These are phyloP conservation scores for Nomada ruficornis DNA, from an alignment of 2,888 invertebrate genomes.

Conservation along the genomic window DNA sequence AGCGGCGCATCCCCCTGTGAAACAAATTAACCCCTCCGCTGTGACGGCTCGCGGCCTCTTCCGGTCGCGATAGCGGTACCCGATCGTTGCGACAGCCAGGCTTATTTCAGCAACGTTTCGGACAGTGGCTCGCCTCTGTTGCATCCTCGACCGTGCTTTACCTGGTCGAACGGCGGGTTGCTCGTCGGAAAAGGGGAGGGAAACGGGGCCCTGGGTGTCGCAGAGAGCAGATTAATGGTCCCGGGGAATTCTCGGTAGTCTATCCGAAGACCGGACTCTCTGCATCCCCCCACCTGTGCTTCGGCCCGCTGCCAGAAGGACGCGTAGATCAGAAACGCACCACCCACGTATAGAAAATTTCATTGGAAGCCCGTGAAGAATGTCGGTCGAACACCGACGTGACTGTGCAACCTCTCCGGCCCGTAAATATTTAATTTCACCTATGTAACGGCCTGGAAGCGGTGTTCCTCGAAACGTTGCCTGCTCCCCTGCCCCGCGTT, in stretches of 20 bases:
- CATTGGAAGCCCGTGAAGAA: conserved; percentile 30
- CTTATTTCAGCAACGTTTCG: conserved; percentile 67
- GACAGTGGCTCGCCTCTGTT: conserved; percentile 71
- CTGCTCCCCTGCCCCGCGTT: no score
- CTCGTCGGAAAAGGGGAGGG: conserved; percentile 49
- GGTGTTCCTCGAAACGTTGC: no score
- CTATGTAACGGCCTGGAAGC: no score
- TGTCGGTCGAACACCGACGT: background rate
- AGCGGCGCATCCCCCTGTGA: conserved; percentile 22
- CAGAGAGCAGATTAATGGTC: conserved; percentile 83
- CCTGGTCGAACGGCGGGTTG: conserved; percentile 58
- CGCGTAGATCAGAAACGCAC: conserved; percentile 64
- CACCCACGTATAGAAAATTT: conserved; percentile 62
- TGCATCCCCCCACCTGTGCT: conserved; percentile 13
- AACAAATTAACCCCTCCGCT: conserved; percentile 28
- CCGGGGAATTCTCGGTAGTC: conserved; percentile 81
- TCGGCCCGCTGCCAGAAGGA: conserved; percentile 59
- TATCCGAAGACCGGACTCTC: conserved; percentile 64
- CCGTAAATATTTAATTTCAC: background rate
- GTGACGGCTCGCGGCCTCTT: conserved; percentile 32
- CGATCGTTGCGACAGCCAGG: conserved; percentile 60
- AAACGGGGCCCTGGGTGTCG: conserved; percentile 76
- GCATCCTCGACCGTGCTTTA: conserved; percentile 68
- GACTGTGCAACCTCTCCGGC: background rate
- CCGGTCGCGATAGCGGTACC: conserved; percentile 40